Percentiles rank a stretch among this genome's conserved stretches.
Evolutionary conservation across 2,113 vertebrate species (phyloP).

Genomic region (Poecilia latipinna): DNA sequence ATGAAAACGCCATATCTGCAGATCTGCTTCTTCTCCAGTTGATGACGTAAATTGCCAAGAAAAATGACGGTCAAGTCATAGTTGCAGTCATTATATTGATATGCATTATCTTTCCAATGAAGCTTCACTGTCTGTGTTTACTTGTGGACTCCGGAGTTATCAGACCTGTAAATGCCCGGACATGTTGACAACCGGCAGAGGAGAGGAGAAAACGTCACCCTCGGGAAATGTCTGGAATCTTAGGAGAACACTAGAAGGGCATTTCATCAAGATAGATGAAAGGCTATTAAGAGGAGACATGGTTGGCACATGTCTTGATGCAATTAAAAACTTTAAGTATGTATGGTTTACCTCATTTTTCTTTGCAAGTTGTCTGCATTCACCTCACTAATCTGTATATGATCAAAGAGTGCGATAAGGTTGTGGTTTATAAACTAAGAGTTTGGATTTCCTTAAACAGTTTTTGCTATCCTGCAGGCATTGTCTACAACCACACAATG

Average conservation of each 20-base stretch:
- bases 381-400: constrained; percentile 1
- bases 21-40: not conserved
- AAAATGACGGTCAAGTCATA: constrained; percentile 2
- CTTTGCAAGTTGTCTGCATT: constrained; percentile 11
- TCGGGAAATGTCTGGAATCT: constrained; percentile 73
- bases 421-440: constrained; percentile 1
- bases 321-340: constrained; percentile 35
- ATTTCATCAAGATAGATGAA: constrained; percentile 56
- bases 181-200: constrained; percentile 43
- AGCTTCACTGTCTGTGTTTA: constrained; percentile 30
- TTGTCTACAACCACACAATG: constrained; percentile 2
- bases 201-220: constrained; percentile 49
- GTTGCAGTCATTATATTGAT: constrained; percentile 19
- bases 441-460: constrained; percentile 2
- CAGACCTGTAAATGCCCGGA: constrained; percentile 45
- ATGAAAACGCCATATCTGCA: not conserved
- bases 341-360: constrained; percentile 50
- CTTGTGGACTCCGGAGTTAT: constrained; percentile 23
- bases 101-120: constrained; percentile 13
- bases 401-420: not conserved
- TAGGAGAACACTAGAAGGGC: constrained; percentile 42
- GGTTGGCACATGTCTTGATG: constrained; percentile 43
- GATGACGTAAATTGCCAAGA: not conserved
- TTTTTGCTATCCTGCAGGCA: constrained; percentile 11
- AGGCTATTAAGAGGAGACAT: constrained; percentile 41